phyloP scores from a whole-genome alignment of 2,888 invertebrate genomes.

The Lomographa bimaculata region DNA sequence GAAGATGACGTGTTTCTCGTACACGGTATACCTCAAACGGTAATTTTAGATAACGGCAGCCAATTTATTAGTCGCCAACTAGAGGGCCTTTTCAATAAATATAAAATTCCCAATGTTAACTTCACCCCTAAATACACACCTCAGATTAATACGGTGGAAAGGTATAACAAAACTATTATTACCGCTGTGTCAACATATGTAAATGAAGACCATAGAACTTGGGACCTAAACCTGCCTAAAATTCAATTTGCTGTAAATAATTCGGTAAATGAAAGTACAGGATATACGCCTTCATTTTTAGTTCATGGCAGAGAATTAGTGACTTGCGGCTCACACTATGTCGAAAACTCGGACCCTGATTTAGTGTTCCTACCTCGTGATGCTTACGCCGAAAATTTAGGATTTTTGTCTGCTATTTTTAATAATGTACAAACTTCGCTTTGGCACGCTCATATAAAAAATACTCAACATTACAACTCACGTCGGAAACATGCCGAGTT shows the following conservation, averaged over 20 bases:
- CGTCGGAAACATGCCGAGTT: too few species aligned
- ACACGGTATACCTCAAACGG: not conserved
- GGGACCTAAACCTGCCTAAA: not conserved
- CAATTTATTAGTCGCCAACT: not conserved
- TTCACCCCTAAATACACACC: not conserved
- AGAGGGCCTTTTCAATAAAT: not conserved
- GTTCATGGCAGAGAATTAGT: not conserved
- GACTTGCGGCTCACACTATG: not conserved
- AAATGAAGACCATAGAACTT: not conserved
- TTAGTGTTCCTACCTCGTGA: not conserved
- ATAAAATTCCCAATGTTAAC: slow-evolving; percentile 1
- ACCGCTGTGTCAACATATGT: not conserved
- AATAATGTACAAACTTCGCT: too few species aligned
- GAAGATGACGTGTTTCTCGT: not conserved
- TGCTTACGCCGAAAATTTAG: not conserved
- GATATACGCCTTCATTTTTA: slow-evolving; percentile 5
- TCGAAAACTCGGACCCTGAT: not conserved
- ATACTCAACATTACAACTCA: too few species aligned
- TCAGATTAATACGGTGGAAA: not conserved
- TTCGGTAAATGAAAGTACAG: slow-evolving; percentile 32
- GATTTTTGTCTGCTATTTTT: not conserved
- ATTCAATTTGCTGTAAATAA: slow-evolving; percentile 34
- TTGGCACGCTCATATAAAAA: too few species aligned
- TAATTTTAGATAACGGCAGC: not conserved
- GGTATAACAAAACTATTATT: slow-evolving; percentile 2